Conservation (phyloP, 1,140 invertebrate species). For the Sesamia nonagrioides region DNA sequence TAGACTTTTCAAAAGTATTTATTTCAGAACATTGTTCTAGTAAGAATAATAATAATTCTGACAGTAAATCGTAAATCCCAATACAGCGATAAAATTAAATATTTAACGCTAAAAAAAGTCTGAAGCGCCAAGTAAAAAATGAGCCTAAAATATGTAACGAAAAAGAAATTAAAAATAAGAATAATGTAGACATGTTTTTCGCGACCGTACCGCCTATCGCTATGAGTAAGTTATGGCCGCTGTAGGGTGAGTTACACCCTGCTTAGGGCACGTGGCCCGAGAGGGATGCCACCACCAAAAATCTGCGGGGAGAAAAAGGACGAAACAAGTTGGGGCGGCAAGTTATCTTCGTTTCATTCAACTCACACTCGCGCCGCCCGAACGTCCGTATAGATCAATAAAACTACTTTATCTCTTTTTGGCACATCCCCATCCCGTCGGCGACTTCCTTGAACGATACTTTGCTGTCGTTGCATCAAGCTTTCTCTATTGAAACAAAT, state of each 20-base stretch:
- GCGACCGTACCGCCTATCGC: slow-evolving; percentile 86
- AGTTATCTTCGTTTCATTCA: slow-evolving; percentile 88
- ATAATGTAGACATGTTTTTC: slow-evolving; percentile 81
- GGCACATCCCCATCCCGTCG: slow-evolving; percentile 87
- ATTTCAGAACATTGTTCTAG: not conserved
- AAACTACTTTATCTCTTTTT: slow-evolving; percentile 89
- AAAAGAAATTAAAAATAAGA: slow-evolving; percentile 69
- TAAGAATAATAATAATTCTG: not conserved
- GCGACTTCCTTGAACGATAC: slow-evolving; percentile 83
- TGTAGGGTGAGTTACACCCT: slow-evolving; percentile 87
- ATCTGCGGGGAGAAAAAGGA: slow-evolving; percentile 66
- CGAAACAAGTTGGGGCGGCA: slow-evolving; percentile 78
- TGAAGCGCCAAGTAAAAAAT: slow-evolving; percentile 46
- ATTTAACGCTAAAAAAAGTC: slow-evolving; percentile 27
- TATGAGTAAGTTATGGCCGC: slow-evolving; percentile 88
- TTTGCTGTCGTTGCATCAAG: slow-evolving; percentile 60
- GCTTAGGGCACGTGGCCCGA: slow-evolving; percentile 86
- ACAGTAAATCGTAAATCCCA: slow-evolving; percentile 15
- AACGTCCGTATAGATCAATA: slow-evolving; percentile 88
- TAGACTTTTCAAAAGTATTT: not conserved
- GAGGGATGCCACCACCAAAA: slow-evolving; percentile 70
- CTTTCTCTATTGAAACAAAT: slow-evolving; percentile 77
- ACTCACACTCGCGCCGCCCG: slow-evolving; percentile 85
- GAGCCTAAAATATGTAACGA: slow-evolving; percentile 48
- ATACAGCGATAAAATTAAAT: slow-evolving; percentile 33